Evolutionary conservation across 2,113 vertebrate genomes (phyloP), one percentile per base, ranked within the genome.

Genomic region (Anhinga anhinga): DNA sequence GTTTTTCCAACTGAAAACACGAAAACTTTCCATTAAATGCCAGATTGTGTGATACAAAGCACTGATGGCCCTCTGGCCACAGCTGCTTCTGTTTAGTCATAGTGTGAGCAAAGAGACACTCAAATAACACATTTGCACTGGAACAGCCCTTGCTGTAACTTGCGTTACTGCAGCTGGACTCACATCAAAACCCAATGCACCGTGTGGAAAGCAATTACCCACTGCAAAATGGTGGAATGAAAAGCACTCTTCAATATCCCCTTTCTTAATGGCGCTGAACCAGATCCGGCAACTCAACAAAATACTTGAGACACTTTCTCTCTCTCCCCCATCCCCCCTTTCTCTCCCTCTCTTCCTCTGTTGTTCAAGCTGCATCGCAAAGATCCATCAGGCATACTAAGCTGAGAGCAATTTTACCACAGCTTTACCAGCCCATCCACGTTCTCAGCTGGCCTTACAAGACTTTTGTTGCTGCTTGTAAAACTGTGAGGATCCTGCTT

Each of bases 41-140:
- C 96, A 97, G 93, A 97, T 94, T 97, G 92, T 97, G 96, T 97
- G 97, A 97, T 96, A 96, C 70, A 95, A 95, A 96, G 93, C 87
- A 70, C 71, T 97, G 97, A 97, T 96, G 96, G 92, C 96, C 95
- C 96, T 96, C 96, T 95, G 97, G 96, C 95, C 98, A 97, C 98
- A 98, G 98, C 98, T 98, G 98, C 98, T 98, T 96, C 97, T 97
- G 79, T 98, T 98, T 98, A 98, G 98, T 98, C 97, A 98, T 96
- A 98, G 98, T 98, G 94, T 93, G 96, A 98, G 97, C 92, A 91
- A 90, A 98, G 94, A 94, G 94, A 95, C 83, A 44, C 96, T 98
- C 49, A 80, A 98, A 98, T 97, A 97, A 96, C 94, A 86, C 92
- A 97, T 97, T 97, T 96, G 76, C 95, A 95, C 95, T 97, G 97